Evolutionary conservation across 2,113 vertebrate species (phyloP).

Genomic region (Columba janthina): DNA sequence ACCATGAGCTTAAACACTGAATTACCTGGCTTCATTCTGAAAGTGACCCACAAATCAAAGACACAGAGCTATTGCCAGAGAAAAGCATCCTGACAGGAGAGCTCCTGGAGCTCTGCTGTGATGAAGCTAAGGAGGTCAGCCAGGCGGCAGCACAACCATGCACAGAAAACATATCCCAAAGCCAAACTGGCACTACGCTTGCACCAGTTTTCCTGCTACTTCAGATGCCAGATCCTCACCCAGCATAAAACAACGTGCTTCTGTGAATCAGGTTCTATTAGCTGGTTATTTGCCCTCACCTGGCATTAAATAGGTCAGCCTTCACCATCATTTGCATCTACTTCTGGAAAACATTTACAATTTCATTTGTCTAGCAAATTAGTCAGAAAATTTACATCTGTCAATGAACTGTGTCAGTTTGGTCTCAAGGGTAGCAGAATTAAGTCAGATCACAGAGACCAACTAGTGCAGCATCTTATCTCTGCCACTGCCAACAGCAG

Average conservation of each 20-base stretch:
- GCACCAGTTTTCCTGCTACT: neutral
- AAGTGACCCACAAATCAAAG: neutral
- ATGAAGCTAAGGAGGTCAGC: neutral
- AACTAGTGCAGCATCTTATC: neutral
- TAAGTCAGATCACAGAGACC: neutral
- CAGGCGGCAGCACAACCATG: neutral
- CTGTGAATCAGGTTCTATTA: neutral
- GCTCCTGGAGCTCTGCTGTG: neutral
- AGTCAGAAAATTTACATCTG: neutral
- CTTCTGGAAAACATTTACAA: neutral
- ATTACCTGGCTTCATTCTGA: neutral
- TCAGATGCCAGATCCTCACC: neutral
- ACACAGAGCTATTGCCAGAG: neutral
- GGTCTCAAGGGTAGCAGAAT: neutral
- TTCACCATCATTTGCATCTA: neutral
- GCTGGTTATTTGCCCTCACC: neutral
- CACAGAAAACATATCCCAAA: neutral
- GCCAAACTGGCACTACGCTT: neutral
- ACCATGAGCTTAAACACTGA: neutral
- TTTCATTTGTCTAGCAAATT: neutral
- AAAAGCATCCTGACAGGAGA: neutral
- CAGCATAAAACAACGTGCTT: neutral
- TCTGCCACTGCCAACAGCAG: neutral
- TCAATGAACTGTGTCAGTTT: neutral
- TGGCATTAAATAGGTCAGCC: neutral